Evolutionary conservation across 2,113 vertebrate genomes (phyloP).

Genomic region (Sprattus sprattus): DNA sequence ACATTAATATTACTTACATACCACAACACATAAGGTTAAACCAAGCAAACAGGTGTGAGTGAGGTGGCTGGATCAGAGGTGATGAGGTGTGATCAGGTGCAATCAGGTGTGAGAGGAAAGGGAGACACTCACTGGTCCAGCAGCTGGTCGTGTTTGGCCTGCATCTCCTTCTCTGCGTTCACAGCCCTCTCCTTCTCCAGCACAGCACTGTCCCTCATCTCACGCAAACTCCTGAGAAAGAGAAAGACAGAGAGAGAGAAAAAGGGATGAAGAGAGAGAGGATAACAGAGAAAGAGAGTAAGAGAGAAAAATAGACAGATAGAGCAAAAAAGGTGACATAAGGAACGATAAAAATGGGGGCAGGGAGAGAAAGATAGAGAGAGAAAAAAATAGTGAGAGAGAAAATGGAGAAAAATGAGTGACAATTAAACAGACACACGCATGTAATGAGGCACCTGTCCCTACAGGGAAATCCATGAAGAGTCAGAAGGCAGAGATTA

Average conservation of each 20-base stretch:
- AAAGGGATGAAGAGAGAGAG: background rate
- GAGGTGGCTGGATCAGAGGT: too few relatives aligned
- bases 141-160: constrained; percentile 86
- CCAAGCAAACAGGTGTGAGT: background rate
- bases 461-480: too few relatives aligned
- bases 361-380: background rate
- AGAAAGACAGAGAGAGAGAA: background rate
- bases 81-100: background rate
- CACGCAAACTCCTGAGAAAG: constrained; percentile 83
- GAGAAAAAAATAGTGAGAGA: background rate
- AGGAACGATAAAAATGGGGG: background rate
- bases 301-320: background rate
- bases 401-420: background rate
- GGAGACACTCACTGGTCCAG: constrained; percentile 87
- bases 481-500: too few relatives aligned
- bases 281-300: background rate
- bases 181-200: constrained; percentile 87
- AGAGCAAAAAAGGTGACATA: background rate
- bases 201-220: constrained; percentile 87
- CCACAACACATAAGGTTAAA: too few relatives aligned
- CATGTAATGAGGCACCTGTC: too few relatives aligned
- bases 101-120: background rate
- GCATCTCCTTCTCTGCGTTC: constrained; percentile 80
- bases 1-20: too few relatives aligned
- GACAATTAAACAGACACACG: too few relatives aligned